Percentiles rank a stretch among this genome's conserved stretches.
Evolutionary conservation across 2,888 invertebrate species (phyloP).

Genomic region (Scaptomyza flava): DNA sequence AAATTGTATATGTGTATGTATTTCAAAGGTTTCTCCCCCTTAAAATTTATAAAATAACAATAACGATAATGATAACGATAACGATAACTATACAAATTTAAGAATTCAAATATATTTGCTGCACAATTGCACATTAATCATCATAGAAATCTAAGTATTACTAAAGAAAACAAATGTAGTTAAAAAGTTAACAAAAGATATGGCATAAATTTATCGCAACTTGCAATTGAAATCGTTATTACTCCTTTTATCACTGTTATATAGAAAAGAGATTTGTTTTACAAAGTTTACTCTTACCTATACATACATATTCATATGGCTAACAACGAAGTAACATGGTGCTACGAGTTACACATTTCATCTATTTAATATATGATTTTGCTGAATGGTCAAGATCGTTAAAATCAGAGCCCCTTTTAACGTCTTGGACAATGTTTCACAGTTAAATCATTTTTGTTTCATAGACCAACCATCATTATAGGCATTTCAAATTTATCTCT

Average conservation of each 20-base stretch:
- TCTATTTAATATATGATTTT: constrained; percentile 27
- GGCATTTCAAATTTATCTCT: constrained; percentile 12
- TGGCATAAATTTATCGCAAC: constrained; percentile 19
- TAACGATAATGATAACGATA: constrained; percentile 36
- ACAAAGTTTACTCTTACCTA: constrained; percentile 21
- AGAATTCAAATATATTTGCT: constrained; percentile 24
- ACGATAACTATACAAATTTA: constrained; percentile 21
- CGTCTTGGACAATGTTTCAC: constrained; percentile 61
- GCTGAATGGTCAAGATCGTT: constrained; percentile 73
- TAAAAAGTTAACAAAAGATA: constrained; percentile 49
- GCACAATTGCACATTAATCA: constrained; percentile 59
- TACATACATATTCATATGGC: constrained; percentile 46
- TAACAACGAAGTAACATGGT: constrained; percentile 79
- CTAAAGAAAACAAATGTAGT: constrained; percentile 17
- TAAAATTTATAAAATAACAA: constrained; percentile 31
- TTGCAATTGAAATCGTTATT: constrained; percentile 49
- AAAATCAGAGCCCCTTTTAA: constrained; percentile 84
- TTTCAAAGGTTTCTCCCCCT: constrained; percentile 70
- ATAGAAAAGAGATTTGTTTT: constrained; percentile 20
- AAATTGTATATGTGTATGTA: constrained; percentile 66
- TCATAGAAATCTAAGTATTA: constrained; percentile 33
- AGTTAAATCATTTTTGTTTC: constrained; percentile 14
- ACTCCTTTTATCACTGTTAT: constrained; percentile 43
- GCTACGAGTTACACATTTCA: constrained; percentile 73
- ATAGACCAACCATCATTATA: constrained; percentile 40